Conservation (phyloP, 2,113 vertebrate genomes). For the Stomatorhinus ivindoensis region DNA sequence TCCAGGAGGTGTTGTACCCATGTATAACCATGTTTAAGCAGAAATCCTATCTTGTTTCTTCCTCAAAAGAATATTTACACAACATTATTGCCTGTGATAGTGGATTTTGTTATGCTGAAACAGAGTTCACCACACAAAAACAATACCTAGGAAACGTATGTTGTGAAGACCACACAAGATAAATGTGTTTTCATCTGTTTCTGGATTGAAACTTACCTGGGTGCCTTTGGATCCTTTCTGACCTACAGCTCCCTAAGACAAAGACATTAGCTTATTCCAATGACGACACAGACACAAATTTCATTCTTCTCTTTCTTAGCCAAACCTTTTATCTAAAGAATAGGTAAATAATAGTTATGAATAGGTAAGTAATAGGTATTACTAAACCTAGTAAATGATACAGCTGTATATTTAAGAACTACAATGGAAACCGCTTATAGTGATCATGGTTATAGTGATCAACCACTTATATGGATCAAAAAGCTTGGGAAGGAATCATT, state of each 20-base stretch:
- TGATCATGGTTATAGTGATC: too few species aligned
- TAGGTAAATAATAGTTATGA: not conserved
- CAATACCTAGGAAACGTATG: not conserved
- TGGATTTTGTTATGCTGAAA: not conserved
- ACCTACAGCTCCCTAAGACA: conserved; percentile 67
- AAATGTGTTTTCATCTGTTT: not conserved
- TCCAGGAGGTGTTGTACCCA: not conserved
- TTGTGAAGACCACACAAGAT: not conserved
- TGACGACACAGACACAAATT: not conserved
- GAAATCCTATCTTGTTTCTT: not conserved
- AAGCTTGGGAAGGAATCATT: too few species aligned
- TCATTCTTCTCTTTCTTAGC: not conserved
- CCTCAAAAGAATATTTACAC: not conserved
- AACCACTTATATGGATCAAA: too few species aligned
- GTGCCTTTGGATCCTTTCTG: conserved; percentile 83
- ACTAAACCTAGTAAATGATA: not conserved
- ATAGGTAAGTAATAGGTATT: too few species aligned
- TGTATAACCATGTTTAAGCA: not conserved
- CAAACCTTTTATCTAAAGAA: not conserved
- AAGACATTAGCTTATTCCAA: not conserved
- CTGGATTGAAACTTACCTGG: conserved; percentile 42
- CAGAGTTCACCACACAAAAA: not conserved
- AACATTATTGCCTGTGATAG: not conserved
- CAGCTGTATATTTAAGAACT: not conserved
- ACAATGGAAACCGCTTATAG: too few species aligned